phyloP scores from a whole-genome alignment of 2,113 vertebrate species.

The Smithornis capensis region DNA sequence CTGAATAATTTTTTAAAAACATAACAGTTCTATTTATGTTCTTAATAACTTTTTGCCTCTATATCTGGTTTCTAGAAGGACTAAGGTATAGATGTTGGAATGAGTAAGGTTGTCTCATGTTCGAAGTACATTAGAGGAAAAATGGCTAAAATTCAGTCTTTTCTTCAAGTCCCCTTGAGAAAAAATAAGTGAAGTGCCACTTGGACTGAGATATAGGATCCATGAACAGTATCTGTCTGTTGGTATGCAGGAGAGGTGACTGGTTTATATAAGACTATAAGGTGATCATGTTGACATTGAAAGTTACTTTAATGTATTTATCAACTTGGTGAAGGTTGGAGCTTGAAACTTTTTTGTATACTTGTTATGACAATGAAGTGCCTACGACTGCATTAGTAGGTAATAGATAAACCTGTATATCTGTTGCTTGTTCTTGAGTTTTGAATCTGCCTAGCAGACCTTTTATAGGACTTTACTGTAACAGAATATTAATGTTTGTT shows the following conservation, averaged over 20 bases:
- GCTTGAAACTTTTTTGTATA: not conserved
- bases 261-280: rapidly evolving
- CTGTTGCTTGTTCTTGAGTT: not conserved
- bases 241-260: not conserved
- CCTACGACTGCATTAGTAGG: not conserved
- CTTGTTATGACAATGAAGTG: not conserved
- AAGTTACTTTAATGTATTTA: not conserved
- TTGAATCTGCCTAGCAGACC: not conserved
- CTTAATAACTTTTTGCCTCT: not conserved
- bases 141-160: not conserved
- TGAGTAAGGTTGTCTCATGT: not conserved
- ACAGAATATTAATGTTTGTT: not conserved
- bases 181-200: not conserved
- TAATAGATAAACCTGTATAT: not conserved
- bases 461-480: not conserved
- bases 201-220: not conserved
- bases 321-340: not conserved
- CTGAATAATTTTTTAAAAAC: not conserved
- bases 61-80: not conserved
- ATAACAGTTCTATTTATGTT: not conserved
- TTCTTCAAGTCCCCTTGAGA: not conserved
- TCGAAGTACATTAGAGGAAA: not conserved
- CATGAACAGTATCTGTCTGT: not conserved
- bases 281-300: rapidly evolving
- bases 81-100: not conserved